A percentile compares a stretch with the other conserved stretches of the same genome.
Conservation (phyloP, 2,888 invertebrate species). For the Rosalia funebris region DNA sequence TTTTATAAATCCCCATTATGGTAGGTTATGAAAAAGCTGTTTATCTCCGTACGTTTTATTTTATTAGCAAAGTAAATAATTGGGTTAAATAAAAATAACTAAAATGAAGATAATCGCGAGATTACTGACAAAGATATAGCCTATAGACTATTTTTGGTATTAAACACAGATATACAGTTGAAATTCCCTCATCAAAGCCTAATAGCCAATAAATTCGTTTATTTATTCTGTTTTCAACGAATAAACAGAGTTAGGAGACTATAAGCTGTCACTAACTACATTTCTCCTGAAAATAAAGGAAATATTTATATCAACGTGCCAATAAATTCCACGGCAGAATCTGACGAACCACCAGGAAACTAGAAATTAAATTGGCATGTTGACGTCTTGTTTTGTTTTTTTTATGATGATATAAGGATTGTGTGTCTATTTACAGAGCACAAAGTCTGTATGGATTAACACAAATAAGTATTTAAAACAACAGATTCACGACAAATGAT, state of each 20-base stretch:
- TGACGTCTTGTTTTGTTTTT: neutral
- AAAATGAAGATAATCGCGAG: neutral
- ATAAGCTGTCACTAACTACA: no score
- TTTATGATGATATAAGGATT: neutral
- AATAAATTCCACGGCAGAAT: no score
- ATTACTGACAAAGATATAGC: neutral
- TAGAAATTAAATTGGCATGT: neutral
- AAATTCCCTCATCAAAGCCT: neutral
- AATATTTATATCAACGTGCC: no score
- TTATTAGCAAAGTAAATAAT: neutral
- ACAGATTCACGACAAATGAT: neutral
- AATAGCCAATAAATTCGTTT: neutral
- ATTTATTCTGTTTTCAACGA: neutral
- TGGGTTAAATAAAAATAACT: neutral
- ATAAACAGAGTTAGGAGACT: no score
- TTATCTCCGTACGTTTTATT: constrained; percentile 11
- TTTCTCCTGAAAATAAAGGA: no score
- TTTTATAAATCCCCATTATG: constrained; percentile 7
- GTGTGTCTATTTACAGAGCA: no score
- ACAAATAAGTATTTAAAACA: neutral
- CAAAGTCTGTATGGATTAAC: neutral
- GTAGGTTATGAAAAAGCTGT: constrained; percentile 18
- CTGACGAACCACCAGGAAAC: no score
- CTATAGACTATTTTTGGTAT: neutral
- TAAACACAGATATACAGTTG: neutral